phyloP scores from a whole-genome alignment of 2,888 invertebrate species.

The Trichogramma evanescens region DNA sequence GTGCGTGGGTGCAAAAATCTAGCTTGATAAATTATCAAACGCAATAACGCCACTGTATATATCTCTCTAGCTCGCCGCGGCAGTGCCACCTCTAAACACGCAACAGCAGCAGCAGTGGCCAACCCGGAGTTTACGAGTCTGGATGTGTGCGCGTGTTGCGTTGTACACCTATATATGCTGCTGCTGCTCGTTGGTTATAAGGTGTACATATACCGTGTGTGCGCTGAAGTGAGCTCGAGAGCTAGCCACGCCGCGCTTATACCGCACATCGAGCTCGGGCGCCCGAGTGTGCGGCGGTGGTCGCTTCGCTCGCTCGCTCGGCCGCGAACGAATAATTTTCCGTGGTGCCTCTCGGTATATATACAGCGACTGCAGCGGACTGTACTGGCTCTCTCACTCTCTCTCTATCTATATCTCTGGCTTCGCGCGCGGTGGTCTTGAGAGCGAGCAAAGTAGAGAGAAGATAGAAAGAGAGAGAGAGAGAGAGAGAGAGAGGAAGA shows the following conservation, averaged over 20 bases:
- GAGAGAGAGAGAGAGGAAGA: neutral
- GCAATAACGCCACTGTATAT: conserved; percentile 3
- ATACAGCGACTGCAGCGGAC: too few species aligned
- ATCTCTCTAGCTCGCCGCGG: neutral
- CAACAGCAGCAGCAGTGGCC: too few species aligned
- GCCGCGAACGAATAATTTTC: neutral
- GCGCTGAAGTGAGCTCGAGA: too few species aligned
- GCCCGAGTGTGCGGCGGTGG: neutral
- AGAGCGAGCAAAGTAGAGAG: too few species aligned
- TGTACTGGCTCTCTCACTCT: too few species aligned
- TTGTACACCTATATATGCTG: too few species aligned
- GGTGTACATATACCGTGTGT: too few species aligned
- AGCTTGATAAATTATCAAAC: conserved; percentile 14
- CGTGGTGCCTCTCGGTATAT: neutral
- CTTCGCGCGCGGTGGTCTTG: too few species aligned
- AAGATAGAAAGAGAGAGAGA: neutral
- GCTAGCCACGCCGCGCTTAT: too few species aligned
- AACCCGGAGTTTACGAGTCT: conserved; percentile 12
- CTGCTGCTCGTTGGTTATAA: too few species aligned
- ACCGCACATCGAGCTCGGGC: too few species aligned
- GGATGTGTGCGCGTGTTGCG: neutral
- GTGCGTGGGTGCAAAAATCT: neutral
- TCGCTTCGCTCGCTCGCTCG: conserved; percentile 5
- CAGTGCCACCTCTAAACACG: neutral
- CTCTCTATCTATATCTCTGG: too few species aligned